Percentiles rank a stretch among this genome's conserved stretches.
These are phyloP conservation scores for Cinclus cinclus DNA, from an alignment of 2,113 vertebrate species.

Conservation along the genomic window DNA sequence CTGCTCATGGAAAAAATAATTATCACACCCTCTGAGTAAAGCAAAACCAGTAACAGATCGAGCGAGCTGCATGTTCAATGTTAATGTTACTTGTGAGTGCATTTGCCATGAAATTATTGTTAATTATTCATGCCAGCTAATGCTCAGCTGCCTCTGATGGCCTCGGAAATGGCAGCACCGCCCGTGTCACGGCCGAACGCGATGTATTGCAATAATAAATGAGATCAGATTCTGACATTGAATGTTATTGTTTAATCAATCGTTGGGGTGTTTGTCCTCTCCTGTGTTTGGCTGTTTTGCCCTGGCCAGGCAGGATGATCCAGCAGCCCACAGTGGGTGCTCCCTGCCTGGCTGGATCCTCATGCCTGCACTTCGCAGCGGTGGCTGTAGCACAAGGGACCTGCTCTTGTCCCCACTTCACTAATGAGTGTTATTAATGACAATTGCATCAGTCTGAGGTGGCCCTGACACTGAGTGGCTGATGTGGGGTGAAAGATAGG, in stretches of 20 bases:
- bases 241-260: constrained; percentile 49
- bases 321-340: background rate
- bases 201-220: background rate
- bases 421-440: background rate
- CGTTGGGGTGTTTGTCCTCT: constrained; percentile 20
- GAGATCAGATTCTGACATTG: constrained; percentile 25
- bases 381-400: background rate
- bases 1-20: background rate
- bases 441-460: background rate
- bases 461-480: background rate
- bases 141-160: background rate
- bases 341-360: background rate
- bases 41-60: background rate
- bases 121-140: constrained; percentile 52
- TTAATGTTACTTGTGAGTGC: constrained; percentile 10
- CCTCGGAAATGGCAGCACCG: background rate
- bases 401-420: background rate
- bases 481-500: background rate
- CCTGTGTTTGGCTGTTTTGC: background rate
- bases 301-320: background rate
- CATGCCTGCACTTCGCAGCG: rapidly evolving
- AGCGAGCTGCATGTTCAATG: background rate
- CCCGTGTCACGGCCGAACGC: background rate
- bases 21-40: constrained; percentile 11
- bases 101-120: constrained; percentile 48